Conservation (phyloP, 1,140 invertebrate genomes). For the Piezodorus guildinii region DNA sequence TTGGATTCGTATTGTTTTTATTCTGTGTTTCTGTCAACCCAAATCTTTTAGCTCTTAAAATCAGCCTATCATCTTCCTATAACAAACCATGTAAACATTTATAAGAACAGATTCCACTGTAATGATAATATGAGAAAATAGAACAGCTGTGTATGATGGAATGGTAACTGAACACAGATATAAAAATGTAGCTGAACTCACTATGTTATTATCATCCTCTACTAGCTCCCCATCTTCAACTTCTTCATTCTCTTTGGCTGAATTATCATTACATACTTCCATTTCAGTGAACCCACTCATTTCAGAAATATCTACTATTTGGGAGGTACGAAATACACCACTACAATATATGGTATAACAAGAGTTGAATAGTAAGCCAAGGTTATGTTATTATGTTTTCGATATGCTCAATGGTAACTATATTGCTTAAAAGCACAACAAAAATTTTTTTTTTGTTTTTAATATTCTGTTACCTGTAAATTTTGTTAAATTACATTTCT, state of each 20-base stretch:
- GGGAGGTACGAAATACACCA: background rate
- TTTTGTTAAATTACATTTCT: too few relatives aligned
- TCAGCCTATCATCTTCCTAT: background rate
- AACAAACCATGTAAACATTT: background rate
- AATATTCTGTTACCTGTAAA: too few relatives aligned
- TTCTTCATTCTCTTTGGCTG: background rate
- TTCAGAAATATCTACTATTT: background rate
- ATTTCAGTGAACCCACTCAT: background rate
- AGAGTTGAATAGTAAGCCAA: background rate
- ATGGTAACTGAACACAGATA: background rate
- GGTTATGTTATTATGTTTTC: slow-evolving; percentile 11
- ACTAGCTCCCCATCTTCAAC: slow-evolving; percentile 22
- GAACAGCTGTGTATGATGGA: slow-evolving; percentile 2
- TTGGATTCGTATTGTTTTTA: background rate
- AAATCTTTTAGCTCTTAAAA: slow-evolving; percentile 14
- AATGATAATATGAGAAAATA: background rate
- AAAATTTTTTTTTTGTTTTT: too few relatives aligned
- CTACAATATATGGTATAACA: background rate
- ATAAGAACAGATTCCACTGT: background rate
- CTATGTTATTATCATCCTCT: slow-evolving; percentile 17
- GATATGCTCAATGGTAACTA: too few relatives aligned
- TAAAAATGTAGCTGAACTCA: background rate
- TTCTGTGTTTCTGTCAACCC: background rate
- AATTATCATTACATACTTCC: background rate
- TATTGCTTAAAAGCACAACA: too few relatives aligned